A percentile compares a stretch with the other conserved stretches of the same genome.
phyloP scores from a whole-genome alignment of 2,113 vertebrate genomes.

The Malurus cyaneus region DNA sequence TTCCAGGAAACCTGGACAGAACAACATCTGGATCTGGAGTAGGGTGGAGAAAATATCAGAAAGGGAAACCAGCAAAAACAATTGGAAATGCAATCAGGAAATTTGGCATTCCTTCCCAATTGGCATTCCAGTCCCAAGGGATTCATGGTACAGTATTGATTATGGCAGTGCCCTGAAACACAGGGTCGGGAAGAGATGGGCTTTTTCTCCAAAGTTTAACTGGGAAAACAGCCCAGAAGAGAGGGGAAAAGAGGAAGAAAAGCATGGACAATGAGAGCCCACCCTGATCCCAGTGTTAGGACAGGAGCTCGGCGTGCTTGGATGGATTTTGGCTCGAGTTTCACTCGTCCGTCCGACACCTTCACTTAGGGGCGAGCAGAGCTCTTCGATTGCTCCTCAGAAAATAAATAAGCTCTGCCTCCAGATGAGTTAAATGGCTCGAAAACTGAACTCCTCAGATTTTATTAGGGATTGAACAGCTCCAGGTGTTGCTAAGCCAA shows the following conservation, averaged over 20 bases:
- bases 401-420: background rate
- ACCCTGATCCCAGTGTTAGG: background rate
- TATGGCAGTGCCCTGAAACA: no score
- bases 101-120: background rate
- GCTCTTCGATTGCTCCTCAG: background rate
- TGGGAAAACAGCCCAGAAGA: background rate
- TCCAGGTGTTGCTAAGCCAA: slow-evolving; percentile 11
- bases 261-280: accelerated
- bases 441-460: background rate
- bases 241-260: background rate
- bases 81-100: background rate
- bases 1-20: background rate
- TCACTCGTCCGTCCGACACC: accelerated
- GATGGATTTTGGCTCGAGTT: background rate
- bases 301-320: background rate
- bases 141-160: no score
- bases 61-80: background rate
- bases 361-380: background rate
- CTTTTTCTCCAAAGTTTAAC: background rate
- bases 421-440: background rate
- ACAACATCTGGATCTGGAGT: accelerated
- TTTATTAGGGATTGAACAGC: background rate
- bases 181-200: background rate
- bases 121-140: no score
- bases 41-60: background rate